Evolutionary conservation across 2,113 vertebrate species (phyloP), one percentile per base, ranked within the genome.

Genomic region (Podarcis muralis): DNA sequence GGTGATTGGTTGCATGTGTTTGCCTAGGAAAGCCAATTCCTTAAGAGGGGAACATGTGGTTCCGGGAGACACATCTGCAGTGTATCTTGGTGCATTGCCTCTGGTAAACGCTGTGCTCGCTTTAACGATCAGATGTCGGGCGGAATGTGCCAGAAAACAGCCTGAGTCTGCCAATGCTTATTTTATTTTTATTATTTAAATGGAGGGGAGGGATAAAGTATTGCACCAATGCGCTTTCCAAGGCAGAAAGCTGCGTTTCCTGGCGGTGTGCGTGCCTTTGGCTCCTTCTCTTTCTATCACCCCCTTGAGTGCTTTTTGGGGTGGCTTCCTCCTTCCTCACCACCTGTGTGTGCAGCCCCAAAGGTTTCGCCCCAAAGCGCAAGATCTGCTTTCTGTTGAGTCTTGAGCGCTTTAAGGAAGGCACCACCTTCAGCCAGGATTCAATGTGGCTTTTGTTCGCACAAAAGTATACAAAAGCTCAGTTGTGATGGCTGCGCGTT

Each of bases 361-460:
- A 93, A 94, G 94, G 95, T 92, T 93, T 83, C 91, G 5, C 89
- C 92, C 93, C 89, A 93, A 72, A 94, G 91, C 8, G 25, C 90
- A 94, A n/a, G 92, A 89, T n/a, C 91, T 87, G 84, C 89, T 94
- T 96, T 96, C 94, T 95, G 94, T 93, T 95, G 92, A 92, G 92
- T 93, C 89, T 92, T 89, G 89, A 88, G 85, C 5, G 0, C 95
- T 96, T 95, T 92, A 87, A 93, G 91, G 89, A 87, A 89, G 90
- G 91, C 88, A 88, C 78, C 92, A 90, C 89, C 92, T 90, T 90
- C 48, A 78, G 85, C 92, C 83, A 79, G 89, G 84, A 90, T 95
- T 97, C 95, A 97, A 94, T 97, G 87, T 88, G 65, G 91, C 95
- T 95, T 95, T 96, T 97, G 95, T 96, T 87, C 81, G 59, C 80